Evolutionary conservation across 1,140 invertebrate species (phyloP), one percentile per base, ranked within the genome.

Genomic region (Aphis craccivora): DNA sequence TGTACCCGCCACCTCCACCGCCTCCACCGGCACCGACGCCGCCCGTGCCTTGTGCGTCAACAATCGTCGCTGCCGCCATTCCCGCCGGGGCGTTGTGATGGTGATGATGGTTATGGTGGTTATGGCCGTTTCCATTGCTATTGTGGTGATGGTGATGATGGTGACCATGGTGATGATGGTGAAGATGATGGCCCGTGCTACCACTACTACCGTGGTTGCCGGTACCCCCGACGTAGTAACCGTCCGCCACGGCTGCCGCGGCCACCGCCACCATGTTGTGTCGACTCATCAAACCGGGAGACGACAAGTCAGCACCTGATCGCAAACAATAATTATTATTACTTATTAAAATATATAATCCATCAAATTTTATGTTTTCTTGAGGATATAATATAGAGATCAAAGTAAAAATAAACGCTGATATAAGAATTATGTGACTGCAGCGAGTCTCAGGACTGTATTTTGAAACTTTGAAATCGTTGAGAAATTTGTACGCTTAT

Each of bases 1-100:
- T 96, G 95, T 98, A 98, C 1, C 97, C 98, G 14, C 97, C 97
- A 0, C 97, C 97, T 6, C 94, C 95, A 94, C 94, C 94, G 90
- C 95, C 95, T 20, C 95, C 96, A 45, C 95, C 94, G 5, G 67
- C 94, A 11, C 86, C 86, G 43, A 30, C 37, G 40, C 11, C 53
- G 40, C n/a, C 87, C 48, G 23, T 22, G 1, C n/a, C 2, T 53
- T 53, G 87, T 25, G 35, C 87, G 9, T 89, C 87, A 48, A 48
- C 43, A 23, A 55, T 40, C 37, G 37, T 37, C 14, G 51, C 20
- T 14, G 30, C 53, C 40, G 25, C 37, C 53, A 43, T 37, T 20
- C 11, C 53, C 11, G 53, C 30, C 8, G 14, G 11, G 0, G 22
- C 35, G 23, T 30, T n/a, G 43, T 51, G 87, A 51, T 89, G 88